Evolutionary conservation across 2,888 invertebrate genomes (phyloP).

Genomic region (Tipula lateralis): DNA sequence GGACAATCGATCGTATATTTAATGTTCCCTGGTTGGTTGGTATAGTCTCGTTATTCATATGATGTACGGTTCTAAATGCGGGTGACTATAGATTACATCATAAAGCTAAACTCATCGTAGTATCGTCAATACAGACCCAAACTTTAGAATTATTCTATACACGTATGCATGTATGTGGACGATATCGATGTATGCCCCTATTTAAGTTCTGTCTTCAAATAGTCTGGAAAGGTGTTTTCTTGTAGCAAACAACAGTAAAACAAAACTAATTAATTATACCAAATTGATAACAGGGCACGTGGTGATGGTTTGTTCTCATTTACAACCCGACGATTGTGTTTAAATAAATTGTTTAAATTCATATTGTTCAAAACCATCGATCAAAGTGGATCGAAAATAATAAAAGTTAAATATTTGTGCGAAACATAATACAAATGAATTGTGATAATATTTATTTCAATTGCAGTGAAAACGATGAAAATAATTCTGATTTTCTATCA

Average conservation of each 20-base stretch:
- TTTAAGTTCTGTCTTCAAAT: neutral
- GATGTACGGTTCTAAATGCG: neutral
- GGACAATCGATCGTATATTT: neutral
- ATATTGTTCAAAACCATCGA: neutral
- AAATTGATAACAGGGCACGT: conserved; percentile 13
- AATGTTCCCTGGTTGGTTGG: neutral
- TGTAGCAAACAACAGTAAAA: neutral
- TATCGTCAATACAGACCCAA: neutral
- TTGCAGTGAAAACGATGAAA: neutral
- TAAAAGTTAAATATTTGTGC: neutral
- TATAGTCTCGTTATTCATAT: neutral
- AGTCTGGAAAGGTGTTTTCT: neutral
- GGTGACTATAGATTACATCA: conserved; percentile 4
- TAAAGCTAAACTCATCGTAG: neutral
- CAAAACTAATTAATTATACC: neutral
- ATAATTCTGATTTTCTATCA: neutral
- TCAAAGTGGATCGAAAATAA: neutral
- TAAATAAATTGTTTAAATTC: neutral
- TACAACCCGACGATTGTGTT: neutral
- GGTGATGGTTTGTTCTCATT: neutral
- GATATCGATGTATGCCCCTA: neutral
- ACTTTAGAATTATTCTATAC: neutral
- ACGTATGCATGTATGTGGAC: neutral
- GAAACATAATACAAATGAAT: neutral
- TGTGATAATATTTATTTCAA: neutral